Percentiles rank a stretch among this genome's conserved stretches.
phyloP scores from a whole-genome alignment of 1,140 invertebrate species.

The Drosophila ambigua region DNA sequence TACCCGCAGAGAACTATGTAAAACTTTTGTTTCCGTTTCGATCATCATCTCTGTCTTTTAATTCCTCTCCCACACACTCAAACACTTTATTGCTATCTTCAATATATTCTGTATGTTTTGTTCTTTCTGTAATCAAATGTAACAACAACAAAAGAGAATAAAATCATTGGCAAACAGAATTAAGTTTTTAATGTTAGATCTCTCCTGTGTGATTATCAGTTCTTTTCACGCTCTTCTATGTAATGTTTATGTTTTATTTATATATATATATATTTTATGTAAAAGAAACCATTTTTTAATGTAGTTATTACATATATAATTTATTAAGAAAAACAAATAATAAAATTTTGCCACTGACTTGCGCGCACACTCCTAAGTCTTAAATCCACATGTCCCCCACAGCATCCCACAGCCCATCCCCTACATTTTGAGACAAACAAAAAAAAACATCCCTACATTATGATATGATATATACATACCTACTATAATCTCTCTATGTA shows the following conservation, averaged over 20 bases:
- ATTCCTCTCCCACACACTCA: constrained; percentile 1
- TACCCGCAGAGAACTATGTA: constrained; percentile 39
- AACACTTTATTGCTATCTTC: constrained; percentile 2
- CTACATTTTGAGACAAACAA: not conserved
- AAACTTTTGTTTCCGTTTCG: constrained; percentile 39
- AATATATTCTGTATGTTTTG: constrained; percentile 47
- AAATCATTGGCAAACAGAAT: constrained; percentile 51
- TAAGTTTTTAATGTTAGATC: constrained; percentile 62
- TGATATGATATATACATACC: constrained; percentile 13
- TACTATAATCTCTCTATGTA: constrained; percentile 69
- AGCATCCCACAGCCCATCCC: constrained; percentile 15
- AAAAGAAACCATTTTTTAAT: constrained; percentile 32
- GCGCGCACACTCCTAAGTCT: constrained; percentile 39
- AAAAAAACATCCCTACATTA: constrained; percentile 24
- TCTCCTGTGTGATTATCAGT: constrained; percentile 54
- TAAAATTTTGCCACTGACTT: constrained; percentile 52
- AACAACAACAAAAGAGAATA: constrained; percentile 33
- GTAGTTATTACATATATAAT: constrained; percentile 45
- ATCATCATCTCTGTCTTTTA: constrained; percentile 23
- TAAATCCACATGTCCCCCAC: constrained; percentile 27
- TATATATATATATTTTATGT: constrained; percentile 35
- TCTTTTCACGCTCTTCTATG: constrained; percentile 37
- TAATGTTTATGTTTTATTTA: constrained; percentile 53
- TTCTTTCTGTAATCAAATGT: constrained; percentile 51
- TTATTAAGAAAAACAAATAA: constrained; percentile 15